Conservation (phyloP, 2,888 invertebrate genomes). For the Nemapogon koenigi region DNA sequence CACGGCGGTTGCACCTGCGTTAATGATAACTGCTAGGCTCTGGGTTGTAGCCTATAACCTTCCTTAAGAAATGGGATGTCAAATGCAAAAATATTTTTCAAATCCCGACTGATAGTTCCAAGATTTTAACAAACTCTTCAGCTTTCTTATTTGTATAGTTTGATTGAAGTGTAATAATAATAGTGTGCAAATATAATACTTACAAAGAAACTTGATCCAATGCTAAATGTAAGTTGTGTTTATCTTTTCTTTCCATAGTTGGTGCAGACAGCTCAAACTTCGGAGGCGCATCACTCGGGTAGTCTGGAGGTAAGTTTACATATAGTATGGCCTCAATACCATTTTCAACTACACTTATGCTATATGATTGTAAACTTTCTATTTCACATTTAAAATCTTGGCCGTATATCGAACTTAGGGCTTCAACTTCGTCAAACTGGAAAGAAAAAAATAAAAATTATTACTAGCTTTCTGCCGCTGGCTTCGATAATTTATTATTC, state of each 20-base stretch:
- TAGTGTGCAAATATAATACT: conserved; percentile 42
- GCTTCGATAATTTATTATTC: too few species aligned
- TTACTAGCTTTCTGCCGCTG: too few species aligned
- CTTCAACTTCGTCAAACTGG: conserved; percentile 75
- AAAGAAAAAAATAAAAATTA: too few species aligned
- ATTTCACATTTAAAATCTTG: conserved; percentile 71
- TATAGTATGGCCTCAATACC: conserved; percentile 63
- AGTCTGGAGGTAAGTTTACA: conserved; percentile 68
- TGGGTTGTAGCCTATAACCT: too few species aligned
- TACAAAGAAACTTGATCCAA: conserved; percentile 74
- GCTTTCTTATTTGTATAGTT: too few species aligned
- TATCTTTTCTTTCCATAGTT: conserved; percentile 67
- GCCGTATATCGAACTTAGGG: conserved; percentile 74
- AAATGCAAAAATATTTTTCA: too few species aligned
- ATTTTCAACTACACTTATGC: conserved; percentile 60
- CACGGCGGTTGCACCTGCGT: too few species aligned
- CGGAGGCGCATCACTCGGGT: conserved; percentile 71
- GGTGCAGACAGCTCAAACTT: conserved; percentile 76
- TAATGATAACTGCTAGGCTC: too few species aligned
- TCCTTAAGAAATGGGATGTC: too few species aligned
- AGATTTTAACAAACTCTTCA: too few species aligned
- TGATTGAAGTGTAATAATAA: too few species aligned
- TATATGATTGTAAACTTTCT: conserved; percentile 61
- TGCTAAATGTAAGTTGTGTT: conserved; percentile 56
- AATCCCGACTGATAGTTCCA: too few species aligned